Evolutionary conservation across 2,797 vertebrate species (phyloP).

Genomic region (Eupleurogrammus muticus): DNA sequence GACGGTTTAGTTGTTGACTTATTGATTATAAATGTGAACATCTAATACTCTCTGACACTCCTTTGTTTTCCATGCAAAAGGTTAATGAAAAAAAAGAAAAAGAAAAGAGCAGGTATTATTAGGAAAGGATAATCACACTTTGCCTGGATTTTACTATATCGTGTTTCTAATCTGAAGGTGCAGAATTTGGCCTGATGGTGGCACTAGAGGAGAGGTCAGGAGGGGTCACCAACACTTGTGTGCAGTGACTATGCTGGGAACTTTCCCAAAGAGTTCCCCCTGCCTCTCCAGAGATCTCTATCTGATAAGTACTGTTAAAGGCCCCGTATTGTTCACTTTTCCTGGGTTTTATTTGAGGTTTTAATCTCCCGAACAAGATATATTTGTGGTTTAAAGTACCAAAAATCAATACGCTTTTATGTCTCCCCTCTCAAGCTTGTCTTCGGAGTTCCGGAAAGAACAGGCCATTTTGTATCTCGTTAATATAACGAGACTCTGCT

Average conservation of each 20-base stretch:
- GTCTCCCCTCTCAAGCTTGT: too few relatives aligned
- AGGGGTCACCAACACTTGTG: neutral
- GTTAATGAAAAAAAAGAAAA: conserved; percentile 14
- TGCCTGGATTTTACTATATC: neutral
- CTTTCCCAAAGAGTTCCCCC: neutral
- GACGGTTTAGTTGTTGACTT: conserved; percentile 42
- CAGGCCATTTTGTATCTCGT: too few relatives aligned
- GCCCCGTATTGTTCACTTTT: too few relatives aligned
- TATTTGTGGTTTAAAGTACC: too few relatives aligned
- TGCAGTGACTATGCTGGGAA: neutral
- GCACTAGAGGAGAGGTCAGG: conserved; percentile 3
- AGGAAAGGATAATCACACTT: neutral
- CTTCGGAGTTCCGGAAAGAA: too few relatives aligned
- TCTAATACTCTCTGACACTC: conserved; percentile 29
- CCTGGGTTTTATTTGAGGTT: too few relatives aligned
- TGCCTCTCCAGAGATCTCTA: neutral
- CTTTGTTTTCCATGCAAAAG: conserved; percentile 46
- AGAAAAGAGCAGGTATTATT: conserved; percentile 2
- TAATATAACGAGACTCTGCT: too few relatives aligned
- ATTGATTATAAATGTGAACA: conserved; percentile 17
- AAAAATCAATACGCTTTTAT: too few relatives aligned
- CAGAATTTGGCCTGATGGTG: neutral
- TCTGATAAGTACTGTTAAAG: neutral
- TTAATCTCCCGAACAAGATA: too few relatives aligned
- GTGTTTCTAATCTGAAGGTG: neutral